A percentile compares a stretch with the other conserved stretches of the same genome.
phyloP scores from a whole-genome alignment of 1,140 invertebrate species.

The Globodera rostochiensis region DNA sequence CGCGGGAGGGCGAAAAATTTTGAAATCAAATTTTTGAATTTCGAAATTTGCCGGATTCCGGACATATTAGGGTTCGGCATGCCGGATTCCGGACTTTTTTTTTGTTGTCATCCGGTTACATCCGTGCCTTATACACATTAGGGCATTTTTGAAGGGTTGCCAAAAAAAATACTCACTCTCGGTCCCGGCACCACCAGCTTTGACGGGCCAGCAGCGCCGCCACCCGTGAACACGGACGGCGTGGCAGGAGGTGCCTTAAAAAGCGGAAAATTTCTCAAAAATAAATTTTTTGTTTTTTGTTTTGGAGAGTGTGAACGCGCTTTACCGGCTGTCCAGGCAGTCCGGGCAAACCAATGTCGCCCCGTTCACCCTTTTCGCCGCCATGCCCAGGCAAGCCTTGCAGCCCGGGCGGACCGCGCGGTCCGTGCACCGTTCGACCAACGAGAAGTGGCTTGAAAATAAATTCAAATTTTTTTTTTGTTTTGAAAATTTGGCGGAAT shows the following conservation, averaged over 20 bases:
- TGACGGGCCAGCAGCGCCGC: not conserved
- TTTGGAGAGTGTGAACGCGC: not conserved
- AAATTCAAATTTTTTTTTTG: conserved; percentile 1
- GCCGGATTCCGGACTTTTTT: no score
- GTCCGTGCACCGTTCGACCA: conserved; percentile 19
- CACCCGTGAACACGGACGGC: conserved; percentile 26
- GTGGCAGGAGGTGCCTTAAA: conserved; percentile 23
- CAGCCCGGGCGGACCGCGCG: conserved; percentile 46
- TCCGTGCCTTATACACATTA: no score
- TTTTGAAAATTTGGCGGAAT: not conserved
- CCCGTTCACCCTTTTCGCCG: conserved; percentile 58
- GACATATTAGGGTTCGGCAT: no score
- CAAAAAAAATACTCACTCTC: conserved; percentile 14
- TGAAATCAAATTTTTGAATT: no score
- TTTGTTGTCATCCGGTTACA: no score
- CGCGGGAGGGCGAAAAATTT: no score
- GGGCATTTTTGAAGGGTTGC: not conserved
- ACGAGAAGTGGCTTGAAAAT: not conserved
- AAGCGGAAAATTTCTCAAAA: not conserved
- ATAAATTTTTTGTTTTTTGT: not conserved
- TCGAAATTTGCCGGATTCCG: no score
- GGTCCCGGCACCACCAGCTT: conserved; percentile 15
- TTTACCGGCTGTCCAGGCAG: conserved; percentile 44
- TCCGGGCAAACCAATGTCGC: conserved; percentile 58
- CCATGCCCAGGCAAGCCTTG: conserved; percentile 56